Evolutionary conservation across 2,113 vertebrate species (phyloP).

Genomic region (Halichoerus grypus): DNA sequence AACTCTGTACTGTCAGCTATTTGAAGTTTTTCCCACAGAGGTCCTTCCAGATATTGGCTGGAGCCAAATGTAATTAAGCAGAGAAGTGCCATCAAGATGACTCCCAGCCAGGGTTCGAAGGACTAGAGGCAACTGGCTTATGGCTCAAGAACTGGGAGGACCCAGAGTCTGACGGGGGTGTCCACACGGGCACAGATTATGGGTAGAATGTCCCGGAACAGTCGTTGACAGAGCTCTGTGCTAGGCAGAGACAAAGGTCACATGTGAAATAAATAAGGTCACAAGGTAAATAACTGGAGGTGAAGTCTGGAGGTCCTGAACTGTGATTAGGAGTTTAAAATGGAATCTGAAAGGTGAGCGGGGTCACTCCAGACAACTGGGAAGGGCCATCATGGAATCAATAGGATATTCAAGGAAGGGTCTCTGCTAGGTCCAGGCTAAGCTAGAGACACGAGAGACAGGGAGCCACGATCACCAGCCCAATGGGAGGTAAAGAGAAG

Average conservation of each 20-base stretch:
- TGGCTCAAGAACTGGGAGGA: background rate
- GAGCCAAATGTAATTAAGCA: background rate
- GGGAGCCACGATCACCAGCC: background rate
- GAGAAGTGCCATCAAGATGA: background rate
- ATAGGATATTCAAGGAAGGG: background rate
- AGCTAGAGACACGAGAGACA: background rate
- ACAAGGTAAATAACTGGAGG: background rate
- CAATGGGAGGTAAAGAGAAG: background rate
- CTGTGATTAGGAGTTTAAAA: background rate
- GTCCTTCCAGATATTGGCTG: background rate
- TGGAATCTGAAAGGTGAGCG: background rate
- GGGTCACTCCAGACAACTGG: background rate
- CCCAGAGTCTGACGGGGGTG: fast-evolving
- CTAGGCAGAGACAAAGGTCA: background rate
- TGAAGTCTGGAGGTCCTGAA: too few species aligned
- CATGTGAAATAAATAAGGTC: background rate
- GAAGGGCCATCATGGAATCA: background rate
- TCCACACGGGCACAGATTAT: background rate
- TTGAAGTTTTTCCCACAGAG: background rate
- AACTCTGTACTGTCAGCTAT: background rate
- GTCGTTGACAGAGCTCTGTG: fast-evolving
- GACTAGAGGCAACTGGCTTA: background rate
- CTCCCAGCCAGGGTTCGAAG: background rate
- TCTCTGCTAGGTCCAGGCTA: background rate
- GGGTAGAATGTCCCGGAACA: too few species aligned